A percentile compares a stretch with the other conserved stretches of the same genome.
phyloP scores from a whole-genome alignment of 1,140 invertebrate genomes.

The Lepidurus couesii region DNA sequence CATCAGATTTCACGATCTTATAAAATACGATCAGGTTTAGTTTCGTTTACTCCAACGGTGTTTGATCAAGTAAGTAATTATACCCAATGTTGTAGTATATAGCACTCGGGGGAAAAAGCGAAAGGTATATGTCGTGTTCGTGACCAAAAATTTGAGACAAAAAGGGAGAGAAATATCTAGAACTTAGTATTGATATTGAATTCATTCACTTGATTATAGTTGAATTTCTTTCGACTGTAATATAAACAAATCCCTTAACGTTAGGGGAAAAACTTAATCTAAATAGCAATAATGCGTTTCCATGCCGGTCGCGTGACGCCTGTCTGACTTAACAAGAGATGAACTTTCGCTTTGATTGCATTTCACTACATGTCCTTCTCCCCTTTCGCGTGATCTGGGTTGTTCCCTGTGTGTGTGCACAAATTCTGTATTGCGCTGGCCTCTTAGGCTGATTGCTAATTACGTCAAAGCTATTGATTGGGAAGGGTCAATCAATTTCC shows the following conservation, averaged over 20 bases:
- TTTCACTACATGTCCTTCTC: not conserved
- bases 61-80: not conserved
- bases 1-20: not conserved
- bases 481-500: not conserved
- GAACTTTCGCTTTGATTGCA: not conserved
- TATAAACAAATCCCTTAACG: no score
- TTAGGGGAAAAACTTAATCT: no score
- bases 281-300: no score
- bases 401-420: not conserved
- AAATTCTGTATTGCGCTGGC: constrained; percentile 1
- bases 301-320: no score
- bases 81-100: not conserved
- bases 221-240: no score
- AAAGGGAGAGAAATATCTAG: no score
- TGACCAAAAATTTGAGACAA: no score
- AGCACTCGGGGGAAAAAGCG: not conserved
- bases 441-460: not conserved
- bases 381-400: not conserved
- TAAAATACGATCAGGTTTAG: not conserved
- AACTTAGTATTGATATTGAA: no score
- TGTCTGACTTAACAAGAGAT: no score
- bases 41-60: not conserved
- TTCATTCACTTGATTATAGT: no score
- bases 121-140: not conserved
- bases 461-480: not conserved